Percentiles rank a stretch among this genome's conserved stretches.
Evolutionary conservation across 2,113 vertebrate species (phyloP).

Genomic region (Phalacrocorax aristotelis): DNA sequence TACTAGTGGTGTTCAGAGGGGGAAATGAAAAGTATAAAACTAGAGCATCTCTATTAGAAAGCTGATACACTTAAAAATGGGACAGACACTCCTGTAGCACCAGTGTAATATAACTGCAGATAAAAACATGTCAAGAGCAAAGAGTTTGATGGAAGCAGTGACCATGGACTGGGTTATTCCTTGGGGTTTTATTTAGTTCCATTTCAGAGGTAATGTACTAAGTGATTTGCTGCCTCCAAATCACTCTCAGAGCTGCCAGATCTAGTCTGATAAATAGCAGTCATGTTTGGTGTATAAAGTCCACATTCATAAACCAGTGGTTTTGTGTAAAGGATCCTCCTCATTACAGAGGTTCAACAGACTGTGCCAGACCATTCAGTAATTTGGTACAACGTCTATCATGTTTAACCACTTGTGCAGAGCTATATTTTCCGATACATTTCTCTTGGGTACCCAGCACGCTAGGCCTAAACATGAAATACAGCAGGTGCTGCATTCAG

Average conservation of each 20-base stretch:
- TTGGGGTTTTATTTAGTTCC: neutral
- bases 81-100: neutral
- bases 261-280: neutral
- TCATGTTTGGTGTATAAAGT: neutral
- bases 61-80: neutral
- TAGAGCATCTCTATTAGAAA: neutral
- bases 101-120: neutral
- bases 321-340: neutral
- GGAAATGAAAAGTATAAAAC: neutral
- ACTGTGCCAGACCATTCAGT: neutral
- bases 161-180: neutral
- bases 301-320: neutral
- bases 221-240: conserved; percentile 20
- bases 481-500: neutral
- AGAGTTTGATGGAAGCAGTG: neutral
- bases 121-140: neutral
- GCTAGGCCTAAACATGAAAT: neutral
- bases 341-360: neutral
- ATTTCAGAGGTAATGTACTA: neutral
- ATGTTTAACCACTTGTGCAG: neutral
- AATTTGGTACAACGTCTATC: neutral
- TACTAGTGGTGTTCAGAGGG: neutral
- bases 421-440: neutral
- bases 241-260: neutral
- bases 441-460: neutral